Evolutionary conservation across 2,113 vertebrate genomes (phyloP).

Genomic region (Motacilla alba): DNA sequence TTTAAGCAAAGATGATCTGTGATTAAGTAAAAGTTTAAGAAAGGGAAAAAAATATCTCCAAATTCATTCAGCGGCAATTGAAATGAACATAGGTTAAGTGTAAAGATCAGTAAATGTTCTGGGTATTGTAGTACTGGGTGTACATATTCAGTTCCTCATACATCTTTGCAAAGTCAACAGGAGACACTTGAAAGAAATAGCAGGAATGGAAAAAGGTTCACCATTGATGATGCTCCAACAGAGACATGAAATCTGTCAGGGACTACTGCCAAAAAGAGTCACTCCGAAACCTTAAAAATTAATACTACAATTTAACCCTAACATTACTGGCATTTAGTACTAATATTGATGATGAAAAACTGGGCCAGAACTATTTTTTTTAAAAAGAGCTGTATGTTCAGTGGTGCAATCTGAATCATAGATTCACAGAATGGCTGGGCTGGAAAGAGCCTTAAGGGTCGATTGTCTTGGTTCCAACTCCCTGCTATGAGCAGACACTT

Average conservation of each 20-base stretch:
- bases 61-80: not conserved
- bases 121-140: not conserved
- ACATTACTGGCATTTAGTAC: not conserved
- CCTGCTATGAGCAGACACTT: not conserved
- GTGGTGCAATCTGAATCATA: not conserved
- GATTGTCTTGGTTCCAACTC: not conserved
- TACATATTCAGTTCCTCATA: not conserved
- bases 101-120: not conserved
- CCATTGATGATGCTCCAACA: not conserved
- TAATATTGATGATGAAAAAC: not conserved
- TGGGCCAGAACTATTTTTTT: not conserved
- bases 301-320: not conserved
- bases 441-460: not conserved
- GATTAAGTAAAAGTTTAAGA: not conserved
- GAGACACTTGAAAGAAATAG: not conserved
- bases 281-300: not conserved
- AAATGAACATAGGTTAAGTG: not conserved
- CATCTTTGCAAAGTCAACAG: not conserved
- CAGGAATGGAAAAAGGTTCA: not conserved
- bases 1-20: not conserved
- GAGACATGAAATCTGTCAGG: accelerated
- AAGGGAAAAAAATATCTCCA: not conserved
- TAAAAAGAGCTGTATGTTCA: not conserved
- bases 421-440: not conserved
- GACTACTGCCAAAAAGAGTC: not conserved